A percentile compares a stretch with the other conserved stretches of the same genome.
Conservation (phyloP, 2,888 invertebrate genomes). For the Thera obeliscata region DNA sequence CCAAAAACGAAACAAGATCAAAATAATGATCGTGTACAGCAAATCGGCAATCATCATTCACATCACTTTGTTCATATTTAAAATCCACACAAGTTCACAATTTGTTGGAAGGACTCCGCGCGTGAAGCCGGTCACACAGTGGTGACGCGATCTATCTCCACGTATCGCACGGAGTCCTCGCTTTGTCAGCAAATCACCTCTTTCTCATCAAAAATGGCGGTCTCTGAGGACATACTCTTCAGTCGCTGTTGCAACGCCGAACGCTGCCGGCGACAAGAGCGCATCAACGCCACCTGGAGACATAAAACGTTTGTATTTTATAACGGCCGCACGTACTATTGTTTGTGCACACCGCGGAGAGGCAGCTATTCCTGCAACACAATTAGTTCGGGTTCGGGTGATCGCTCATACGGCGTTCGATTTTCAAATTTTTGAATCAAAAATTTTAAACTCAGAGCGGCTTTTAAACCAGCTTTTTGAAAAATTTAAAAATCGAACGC, state of each 20-base stretch:
- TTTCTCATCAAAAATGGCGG: conserved; percentile 93
- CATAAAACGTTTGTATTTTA: too few relatives aligned
- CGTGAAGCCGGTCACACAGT: conserved; percentile 90
- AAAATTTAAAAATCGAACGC: too few relatives aligned
- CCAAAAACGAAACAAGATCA: not conserved
- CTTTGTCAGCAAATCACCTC: conserved; percentile 98
- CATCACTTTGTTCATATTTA: conserved; percentile 6
- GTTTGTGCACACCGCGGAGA: not conserved
- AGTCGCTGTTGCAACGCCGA: conserved; percentile 92
- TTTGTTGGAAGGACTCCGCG: conserved; percentile 64
- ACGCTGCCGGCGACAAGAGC: conserved; percentile 87
- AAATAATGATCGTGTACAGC: not conserved
- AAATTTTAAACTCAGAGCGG: too few relatives aligned
- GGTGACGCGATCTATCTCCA: conserved; percentile 95
- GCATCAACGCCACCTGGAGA: conserved; percentile 67
- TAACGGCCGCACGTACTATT: too few relatives aligned
- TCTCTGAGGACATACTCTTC: conserved; percentile 92
- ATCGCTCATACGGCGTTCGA: too few relatives aligned
- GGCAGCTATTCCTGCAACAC: too few relatives aligned
- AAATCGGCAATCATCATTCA: not conserved
- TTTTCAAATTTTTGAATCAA: too few relatives aligned
- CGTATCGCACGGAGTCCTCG: conserved; percentile 97
- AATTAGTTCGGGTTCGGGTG: too few relatives aligned
- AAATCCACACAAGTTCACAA: conserved; percentile 15
- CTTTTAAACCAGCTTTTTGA: too few relatives aligned